Percentiles rank a stretch among this genome's conserved stretches.
Conservation (phyloP, 2,113 vertebrate species). For the Corvus hawaiiensis region DNA sequence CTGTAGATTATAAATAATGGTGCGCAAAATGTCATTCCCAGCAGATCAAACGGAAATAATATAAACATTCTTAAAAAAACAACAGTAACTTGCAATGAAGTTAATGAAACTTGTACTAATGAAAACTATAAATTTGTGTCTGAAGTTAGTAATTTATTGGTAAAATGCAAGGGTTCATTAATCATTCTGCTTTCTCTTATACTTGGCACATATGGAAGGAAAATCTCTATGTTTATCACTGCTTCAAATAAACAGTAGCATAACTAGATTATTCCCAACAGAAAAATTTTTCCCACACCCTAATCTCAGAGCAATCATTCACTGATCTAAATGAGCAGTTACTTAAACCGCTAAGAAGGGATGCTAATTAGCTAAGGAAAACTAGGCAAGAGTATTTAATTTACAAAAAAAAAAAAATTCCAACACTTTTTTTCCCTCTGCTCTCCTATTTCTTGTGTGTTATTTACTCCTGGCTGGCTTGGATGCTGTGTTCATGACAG, state of each 20-base stretch:
- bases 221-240: constrained; percentile 85
- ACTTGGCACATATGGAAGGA: constrained; percentile 78
- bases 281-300: constrained; percentile 79
- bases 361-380: constrained; percentile 85
- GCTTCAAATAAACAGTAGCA: constrained; percentile 81
- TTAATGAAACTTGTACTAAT: constrained; percentile 41
- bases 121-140: constrained; percentile 59
- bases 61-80: constrained; percentile 58
- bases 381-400: constrained; percentile 70
- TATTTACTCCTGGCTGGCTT: not conserved
- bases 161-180: constrained; percentile 73
- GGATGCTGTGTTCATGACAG: not conserved
- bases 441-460: not conserved
- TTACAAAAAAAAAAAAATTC: not conserved
- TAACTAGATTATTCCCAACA: constrained; percentile 88
- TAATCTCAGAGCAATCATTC: constrained; percentile 89
- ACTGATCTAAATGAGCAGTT: constrained; percentile 90
- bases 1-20: constrained; percentile 77
- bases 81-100: constrained; percentile 44
- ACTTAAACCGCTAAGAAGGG: constrained; percentile 82
- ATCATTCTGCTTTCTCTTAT: constrained; percentile 84
- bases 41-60: constrained; percentile 71
- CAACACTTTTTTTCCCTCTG: not conserved
- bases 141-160: constrained; percentile 73
- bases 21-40: constrained; percentile 67